These are phyloP conservation scores for Anhinga rufa DNA, from an alignment of 2,113 vertebrate species.

Conservation along the genomic window DNA sequence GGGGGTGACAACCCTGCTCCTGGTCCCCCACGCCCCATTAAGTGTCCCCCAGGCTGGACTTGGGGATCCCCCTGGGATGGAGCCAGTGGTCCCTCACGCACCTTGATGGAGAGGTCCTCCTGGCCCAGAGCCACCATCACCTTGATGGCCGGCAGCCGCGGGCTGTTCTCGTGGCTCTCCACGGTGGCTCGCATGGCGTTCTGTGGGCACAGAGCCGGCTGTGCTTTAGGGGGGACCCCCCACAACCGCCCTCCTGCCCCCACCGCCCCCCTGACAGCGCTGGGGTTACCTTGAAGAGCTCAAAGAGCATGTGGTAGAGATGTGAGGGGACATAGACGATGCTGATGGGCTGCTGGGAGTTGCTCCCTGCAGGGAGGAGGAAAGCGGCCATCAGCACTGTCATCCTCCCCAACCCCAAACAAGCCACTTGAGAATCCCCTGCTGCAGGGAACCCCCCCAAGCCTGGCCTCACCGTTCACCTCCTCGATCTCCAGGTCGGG, in stretches of 20 bases:
- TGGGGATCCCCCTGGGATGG: rapidly evolving
- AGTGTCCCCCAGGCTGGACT: background rate
- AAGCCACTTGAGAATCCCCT: background rate
- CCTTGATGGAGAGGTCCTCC: constrained; percentile 92
- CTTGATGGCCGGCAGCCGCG: constrained; percentile 77
- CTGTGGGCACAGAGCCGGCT: constrained; percentile 40
- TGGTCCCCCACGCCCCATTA: rapidly evolving
- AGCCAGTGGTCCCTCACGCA: background rate
- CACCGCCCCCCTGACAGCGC: rapidly evolving
- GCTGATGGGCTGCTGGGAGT: constrained; percentile 72
- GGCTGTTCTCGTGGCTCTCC: constrained; percentile 82
- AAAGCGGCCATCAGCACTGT: rapidly evolving
- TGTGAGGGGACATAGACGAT: constrained; percentile 95
- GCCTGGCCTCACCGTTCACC: constrained; percentile 74
- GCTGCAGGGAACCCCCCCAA: rapidly evolving
- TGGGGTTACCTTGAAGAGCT: constrained; percentile 89
- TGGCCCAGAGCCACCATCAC: constrained; percentile 88
- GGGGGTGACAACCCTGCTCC: background rate
- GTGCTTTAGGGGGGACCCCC: background rate
- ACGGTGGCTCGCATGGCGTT: constrained; percentile 96
- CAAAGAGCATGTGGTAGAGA: constrained; percentile 96
- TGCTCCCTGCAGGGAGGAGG: constrained; percentile 65
- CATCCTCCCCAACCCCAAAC: background rate
- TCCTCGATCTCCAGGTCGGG: constrained; percentile 84
- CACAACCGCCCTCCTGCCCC: rapidly evolving